phyloP scores from a whole-genome alignment of 2,113 vertebrate genomes.

The Acanthisitta chloris region DNA sequence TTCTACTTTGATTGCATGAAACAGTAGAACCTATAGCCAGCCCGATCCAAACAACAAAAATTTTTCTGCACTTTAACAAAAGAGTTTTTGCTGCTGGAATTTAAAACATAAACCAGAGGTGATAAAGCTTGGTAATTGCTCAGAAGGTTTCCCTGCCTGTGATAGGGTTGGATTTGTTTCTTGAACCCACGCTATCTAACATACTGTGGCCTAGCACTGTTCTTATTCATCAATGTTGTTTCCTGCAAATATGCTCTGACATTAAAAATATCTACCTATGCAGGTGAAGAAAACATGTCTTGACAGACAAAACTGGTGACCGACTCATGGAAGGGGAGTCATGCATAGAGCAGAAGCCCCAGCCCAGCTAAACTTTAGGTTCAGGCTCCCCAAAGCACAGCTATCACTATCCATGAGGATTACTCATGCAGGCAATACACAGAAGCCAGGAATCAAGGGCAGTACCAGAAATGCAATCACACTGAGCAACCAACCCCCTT shows the following conservation, averaged over 20 bases:
- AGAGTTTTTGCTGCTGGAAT: background rate
- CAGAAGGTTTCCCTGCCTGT: background rate
- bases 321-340: background rate
- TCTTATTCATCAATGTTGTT: background rate
- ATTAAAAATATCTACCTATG: background rate
- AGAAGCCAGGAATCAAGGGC: background rate
- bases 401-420: background rate
- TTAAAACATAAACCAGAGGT: background rate
- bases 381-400: background rate
- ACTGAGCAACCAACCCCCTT: rapidly evolving
- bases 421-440: rapidly evolving
- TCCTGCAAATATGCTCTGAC: background rate
- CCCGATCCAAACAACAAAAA: background rate
- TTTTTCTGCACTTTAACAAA: background rate
- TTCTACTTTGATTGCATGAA: background rate
- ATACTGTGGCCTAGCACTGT: background rate
- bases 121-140: background rate
- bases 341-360: background rate
- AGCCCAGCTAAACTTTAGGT: background rate
- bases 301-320: background rate
- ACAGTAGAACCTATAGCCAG: background rate
- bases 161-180: background rate
- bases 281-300: background rate
- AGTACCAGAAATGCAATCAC: background rate
- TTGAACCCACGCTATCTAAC: background rate